phyloP scores from a whole-genome alignment of 92 coral and sea anemone genomes.

The Epizoanthus illoricatus region DNA sequence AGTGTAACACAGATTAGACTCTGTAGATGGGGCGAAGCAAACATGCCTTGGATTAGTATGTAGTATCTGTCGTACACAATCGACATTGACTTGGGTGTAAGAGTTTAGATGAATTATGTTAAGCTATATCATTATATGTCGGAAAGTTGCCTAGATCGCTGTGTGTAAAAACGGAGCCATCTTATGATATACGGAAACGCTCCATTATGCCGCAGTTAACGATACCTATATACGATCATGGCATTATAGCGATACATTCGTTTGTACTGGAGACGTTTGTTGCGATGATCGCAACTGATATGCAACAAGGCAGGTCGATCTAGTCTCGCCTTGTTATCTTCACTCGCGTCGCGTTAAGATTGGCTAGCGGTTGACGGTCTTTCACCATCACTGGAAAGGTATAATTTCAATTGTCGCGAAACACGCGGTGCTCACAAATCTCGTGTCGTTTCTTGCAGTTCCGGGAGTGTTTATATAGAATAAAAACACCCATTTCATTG shows the following conservation, averaged over 20 bases:
- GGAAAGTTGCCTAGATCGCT: too few species aligned
- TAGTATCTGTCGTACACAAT: neutral
- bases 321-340: neutral
- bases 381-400: neutral
- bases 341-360: too few species aligned
- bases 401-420: neutral
- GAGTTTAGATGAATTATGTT: too few species aligned
- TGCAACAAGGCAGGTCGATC: neutral
- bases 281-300: too few species aligned
- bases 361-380: too few species aligned
- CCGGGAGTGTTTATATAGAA: neutral
- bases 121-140: too few species aligned
- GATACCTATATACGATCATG: too few species aligned
- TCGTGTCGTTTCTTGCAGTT: neutral
- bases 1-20: slow-evolving; percentile 78
- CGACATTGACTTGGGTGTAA: neutral
- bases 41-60: neutral
- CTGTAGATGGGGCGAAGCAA: slow-evolving; percentile 33
- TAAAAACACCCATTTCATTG: neutral
- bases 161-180: too few species aligned
- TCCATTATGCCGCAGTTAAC: too few species aligned
- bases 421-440: neutral
- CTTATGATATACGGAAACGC: too few species aligned
- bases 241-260: too few species aligned
- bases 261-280: too few species aligned